Base-by-base conservation (phyloP, 2,888 invertebrate genomes). In the Alentia gelatinosa region DNA sequence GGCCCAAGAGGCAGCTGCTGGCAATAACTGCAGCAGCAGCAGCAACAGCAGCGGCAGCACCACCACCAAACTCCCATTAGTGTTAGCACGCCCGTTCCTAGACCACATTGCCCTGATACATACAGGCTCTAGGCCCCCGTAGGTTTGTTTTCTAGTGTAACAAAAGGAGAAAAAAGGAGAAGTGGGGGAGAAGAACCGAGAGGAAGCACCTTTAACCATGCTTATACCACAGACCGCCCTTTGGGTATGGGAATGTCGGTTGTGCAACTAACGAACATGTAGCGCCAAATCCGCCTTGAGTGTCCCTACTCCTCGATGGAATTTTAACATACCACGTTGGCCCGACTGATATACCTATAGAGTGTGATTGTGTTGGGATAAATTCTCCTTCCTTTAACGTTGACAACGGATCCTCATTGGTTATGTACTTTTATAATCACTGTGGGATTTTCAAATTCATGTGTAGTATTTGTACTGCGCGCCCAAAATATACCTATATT, bases 371-470 rank as follows among this genome's bases (percentile, higher is more conserved):
- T 35, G 79, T n/a, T 19, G 26, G 39, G 35, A 79, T 39, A 79
- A 79, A 9, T 26, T 23, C 79, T 68, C 79, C 23, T n/a, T 37
- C 26, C 35, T 37, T 15, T 79, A 37, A 79, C 79, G 79, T 79
- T 79, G 79, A 79, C 79, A 79, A 19, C 79, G 79, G 79, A 79
- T 79, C 79, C 79, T 35, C 35, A 1, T 23, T 79, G 79, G 79
- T 79, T 79, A 79, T 79, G 39, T 15, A 79, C 79, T 35, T 79
- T 37, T 35, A 37, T 37, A 37, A 79, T 37, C 39, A 4, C 35
- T 35, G 79, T 39, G 35, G 79, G 79, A 39, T 37, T 79, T 79
- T 79, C 79, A 79, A 79, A 79, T 79, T 79, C 79, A 37, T 39
- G 79, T 79, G 39, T 79, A 79, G 79, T 37, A 79, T 37, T 79